Percentiles rank a stretch among this genome's conserved stretches.
These are phyloP conservation scores for Sebastes jordani DNA, from an alignment of 2,797 vertebrate species.

Conservation along the genomic window DNA sequence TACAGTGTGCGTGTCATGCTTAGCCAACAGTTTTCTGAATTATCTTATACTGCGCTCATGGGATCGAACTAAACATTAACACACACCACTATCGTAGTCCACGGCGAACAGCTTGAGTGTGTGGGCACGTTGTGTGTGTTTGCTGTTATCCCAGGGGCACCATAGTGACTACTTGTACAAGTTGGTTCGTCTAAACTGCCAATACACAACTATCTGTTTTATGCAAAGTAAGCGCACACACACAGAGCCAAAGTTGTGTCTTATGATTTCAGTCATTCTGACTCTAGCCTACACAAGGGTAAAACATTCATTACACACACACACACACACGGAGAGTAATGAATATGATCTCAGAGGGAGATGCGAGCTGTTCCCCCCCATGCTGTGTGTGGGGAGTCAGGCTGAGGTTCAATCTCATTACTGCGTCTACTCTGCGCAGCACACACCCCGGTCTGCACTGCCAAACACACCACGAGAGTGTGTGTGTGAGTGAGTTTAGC, in stretches of 20 bases:
- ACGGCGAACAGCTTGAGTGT: constrained; percentile 3
- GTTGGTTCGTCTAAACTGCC: constrained; percentile 7
- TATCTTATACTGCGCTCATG: constrained; percentile 24
- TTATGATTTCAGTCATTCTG: constrained; percentile 11
- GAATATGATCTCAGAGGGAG: constrained; percentile 35
- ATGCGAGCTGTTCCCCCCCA: background rate
- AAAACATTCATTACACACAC: constrained; percentile 31
- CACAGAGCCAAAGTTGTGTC: background rate
- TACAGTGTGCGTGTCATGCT: constrained; percentile 16
- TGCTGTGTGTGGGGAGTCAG: constrained; percentile 19
- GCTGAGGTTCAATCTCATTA: constrained; percentile 35
- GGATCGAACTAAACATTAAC: constrained; percentile 10
- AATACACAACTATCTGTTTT: constrained; percentile 10
- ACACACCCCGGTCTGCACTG: background rate
- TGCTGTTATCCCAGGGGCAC: constrained; percentile 1
- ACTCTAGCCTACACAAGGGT: constrained; percentile 10
- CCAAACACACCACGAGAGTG: background rate
- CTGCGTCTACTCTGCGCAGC: background rate
- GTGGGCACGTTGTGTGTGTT: constrained; percentile 3
- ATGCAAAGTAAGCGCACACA: constrained; percentile 4
- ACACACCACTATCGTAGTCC: background rate
- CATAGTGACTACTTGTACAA: background rate
- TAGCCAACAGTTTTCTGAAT: constrained; percentile 33
- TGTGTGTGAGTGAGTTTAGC: background rate
- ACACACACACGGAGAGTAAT: constrained; percentile 16